These are phyloP conservation scores for Anas platyrhynchos DNA, from an alignment of 2,113 vertebrate genomes.

Conservation along the genomic window DNA sequence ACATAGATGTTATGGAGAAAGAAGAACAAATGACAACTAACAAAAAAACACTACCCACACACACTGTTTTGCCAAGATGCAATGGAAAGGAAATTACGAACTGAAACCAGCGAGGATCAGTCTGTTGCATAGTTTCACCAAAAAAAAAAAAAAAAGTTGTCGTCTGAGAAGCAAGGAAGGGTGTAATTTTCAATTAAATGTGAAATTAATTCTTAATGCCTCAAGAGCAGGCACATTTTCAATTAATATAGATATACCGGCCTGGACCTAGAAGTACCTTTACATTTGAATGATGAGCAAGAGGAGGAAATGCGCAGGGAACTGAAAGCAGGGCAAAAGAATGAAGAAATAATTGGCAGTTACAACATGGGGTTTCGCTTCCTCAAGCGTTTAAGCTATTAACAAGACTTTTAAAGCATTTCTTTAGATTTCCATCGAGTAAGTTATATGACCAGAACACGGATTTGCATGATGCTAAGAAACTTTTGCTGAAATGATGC, in stretches of 20 bases:
- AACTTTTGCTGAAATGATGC: neutral
- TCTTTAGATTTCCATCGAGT: neutral
- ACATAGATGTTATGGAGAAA: neutral
- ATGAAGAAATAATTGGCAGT: constrained; percentile 43
- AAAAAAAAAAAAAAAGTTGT: neutral
- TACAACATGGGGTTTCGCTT: constrained; percentile 25
- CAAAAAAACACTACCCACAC: accelerated
- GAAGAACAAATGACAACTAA: neutral
- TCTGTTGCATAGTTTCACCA: neutral
- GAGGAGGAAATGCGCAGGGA: neutral
- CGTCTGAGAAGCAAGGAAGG: neutral
- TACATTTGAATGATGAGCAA: neutral
- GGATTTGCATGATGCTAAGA: neutral
- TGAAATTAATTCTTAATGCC: neutral
- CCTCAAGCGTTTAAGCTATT: neutral
- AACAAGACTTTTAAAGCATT: neutral
- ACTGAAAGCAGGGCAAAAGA: constrained; percentile 21
- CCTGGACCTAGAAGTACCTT: constrained; percentile 33
- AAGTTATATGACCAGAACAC: neutral
- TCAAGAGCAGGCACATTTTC: neutral
- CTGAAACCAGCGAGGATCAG: neutral
- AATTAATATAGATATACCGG: neutral
- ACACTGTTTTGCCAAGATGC: neutral
- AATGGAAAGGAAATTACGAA: neutral
- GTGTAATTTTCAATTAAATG: neutral